phyloP scores from a whole-genome alignment of 2,888 invertebrate species.

The Campoplex nolae region DNA sequence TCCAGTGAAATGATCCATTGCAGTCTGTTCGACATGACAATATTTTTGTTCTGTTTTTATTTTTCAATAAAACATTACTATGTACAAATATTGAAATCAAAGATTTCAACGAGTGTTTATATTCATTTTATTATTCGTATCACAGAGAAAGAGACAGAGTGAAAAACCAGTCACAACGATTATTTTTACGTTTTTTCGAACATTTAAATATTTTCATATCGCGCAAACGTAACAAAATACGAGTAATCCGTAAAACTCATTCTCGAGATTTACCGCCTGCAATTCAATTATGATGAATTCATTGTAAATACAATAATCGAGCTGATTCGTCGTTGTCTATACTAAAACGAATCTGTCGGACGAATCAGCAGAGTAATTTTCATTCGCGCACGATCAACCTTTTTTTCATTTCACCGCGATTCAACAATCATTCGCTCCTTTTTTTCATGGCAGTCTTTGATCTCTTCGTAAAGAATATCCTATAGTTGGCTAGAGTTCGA shows the following conservation, averaged over 20 bases:
- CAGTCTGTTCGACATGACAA: conserved; percentile 13
- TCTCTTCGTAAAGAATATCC: conserved; percentile 53
- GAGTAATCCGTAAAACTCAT: conserved; percentile 38
- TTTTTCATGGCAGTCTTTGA: conserved; percentile 50
- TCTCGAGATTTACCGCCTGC: conserved; percentile 10
- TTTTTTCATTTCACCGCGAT: neutral
- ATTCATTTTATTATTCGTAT: conserved; percentile 62
- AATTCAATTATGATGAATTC: neutral
- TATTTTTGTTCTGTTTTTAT: conserved; percentile 41
- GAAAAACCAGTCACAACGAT: conserved; percentile 67
- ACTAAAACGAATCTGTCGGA: neutral
- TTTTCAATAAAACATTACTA: conserved; percentile 53
- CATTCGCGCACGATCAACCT: neutral
- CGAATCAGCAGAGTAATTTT: neutral
- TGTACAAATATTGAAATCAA: conserved; percentile 26
- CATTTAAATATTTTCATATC: conserved; percentile 64
- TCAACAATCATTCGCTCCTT: neutral
- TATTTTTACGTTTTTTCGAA: conserved; percentile 27
- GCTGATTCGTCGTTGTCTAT: neutral
- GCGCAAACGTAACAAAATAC: conserved; percentile 68
- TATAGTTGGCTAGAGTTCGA: conserved; percentile 77
- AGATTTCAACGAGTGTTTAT: conserved; percentile 32
- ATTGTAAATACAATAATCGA: neutral
- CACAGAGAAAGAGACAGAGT: conserved; percentile 64
- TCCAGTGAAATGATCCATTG: conserved; percentile 41